These are phyloP conservation scores for Terrapene triunguis DNA, from an alignment of 2,113 vertebrate species.

Conservation along the genomic window DNA sequence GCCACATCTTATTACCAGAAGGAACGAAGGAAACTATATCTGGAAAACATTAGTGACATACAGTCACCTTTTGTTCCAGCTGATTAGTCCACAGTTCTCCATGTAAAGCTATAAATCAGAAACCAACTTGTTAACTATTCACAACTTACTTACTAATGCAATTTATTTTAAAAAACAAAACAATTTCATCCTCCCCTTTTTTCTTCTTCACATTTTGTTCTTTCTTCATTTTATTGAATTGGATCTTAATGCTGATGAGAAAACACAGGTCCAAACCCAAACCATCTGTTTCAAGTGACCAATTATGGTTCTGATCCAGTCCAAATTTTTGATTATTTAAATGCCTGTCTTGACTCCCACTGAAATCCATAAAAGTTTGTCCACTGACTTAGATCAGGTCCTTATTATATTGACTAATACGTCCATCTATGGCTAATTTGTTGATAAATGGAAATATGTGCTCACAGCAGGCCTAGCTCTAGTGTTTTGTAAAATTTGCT, in stretches of 20 bases:
- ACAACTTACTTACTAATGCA: background rate
- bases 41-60: background rate
- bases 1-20: background rate
- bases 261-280: background rate
- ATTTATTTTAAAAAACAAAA: background rate
- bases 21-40: background rate
- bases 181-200: accelerated
- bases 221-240: background rate
- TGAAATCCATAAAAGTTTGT: constrained; percentile 6
- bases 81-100: background rate
- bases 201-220: background rate
- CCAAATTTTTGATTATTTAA: background rate
- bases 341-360: background rate
- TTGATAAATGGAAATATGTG: background rate
- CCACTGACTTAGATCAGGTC: background rate
- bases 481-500: background rate
- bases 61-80: background rate
- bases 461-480: background rate
- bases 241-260: background rate
- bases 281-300: background rate
- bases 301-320: background rate
- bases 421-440: background rate
- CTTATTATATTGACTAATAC: background rate
- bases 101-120: background rate
- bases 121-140: background rate